A percentile compares a stretch with the other conserved stretches of the same genome.
Conservation (phyloP, 2,113 vertebrate genomes). For the Gobius niger region DNA sequence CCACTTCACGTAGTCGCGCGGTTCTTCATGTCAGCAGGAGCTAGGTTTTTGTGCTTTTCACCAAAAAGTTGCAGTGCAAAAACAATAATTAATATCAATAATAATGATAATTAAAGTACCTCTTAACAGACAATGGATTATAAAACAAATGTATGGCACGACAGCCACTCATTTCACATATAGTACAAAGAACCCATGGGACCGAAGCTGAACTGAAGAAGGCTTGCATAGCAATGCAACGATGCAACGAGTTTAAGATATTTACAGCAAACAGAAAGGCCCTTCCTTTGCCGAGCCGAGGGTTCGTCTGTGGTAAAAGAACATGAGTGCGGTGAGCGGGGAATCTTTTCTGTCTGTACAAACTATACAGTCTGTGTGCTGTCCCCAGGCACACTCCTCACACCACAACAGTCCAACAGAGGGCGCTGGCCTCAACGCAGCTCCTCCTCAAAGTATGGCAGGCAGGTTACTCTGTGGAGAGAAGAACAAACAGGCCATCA, state of each 20-base stretch:
- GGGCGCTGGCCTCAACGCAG: constrained; percentile 81
- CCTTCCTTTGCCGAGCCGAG: constrained; percentile 69
- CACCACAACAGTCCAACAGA: constrained; percentile 86
- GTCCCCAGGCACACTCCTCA: constrained; percentile 65
- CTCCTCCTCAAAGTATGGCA: constrained; percentile 79
- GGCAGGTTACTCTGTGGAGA: constrained; percentile 85
- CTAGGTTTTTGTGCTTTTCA: constrained; percentile 99
- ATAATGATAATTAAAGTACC: constrained; percentile 65
- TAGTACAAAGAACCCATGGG: constrained; percentile 92
- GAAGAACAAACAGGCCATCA: background rate
- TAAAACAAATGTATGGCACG: constrained; percentile 96
- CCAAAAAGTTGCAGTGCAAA: constrained; percentile 99
- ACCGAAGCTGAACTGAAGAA: constrained; percentile 86
- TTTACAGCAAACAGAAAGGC: constrained; percentile 90
- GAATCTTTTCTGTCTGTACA: constrained; percentile 94
- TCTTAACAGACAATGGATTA: constrained; percentile 89
- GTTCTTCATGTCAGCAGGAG: constrained; percentile 98
- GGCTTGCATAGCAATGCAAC: constrained; percentile 99
- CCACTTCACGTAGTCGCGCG: constrained; percentile 91
- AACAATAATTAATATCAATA: constrained; percentile 84
- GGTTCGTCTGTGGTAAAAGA: constrained; percentile 72
- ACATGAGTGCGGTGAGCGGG: constrained; percentile 89
- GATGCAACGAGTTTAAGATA: constrained; percentile 85
- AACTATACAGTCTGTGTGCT: constrained; percentile 88
- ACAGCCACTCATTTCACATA: constrained; percentile 99